A percentile compares a stretch with the other conserved stretches of the same genome.
Conservation (phyloP, 2,113 vertebrate species). For the Scytalopus superciliaris region DNA sequence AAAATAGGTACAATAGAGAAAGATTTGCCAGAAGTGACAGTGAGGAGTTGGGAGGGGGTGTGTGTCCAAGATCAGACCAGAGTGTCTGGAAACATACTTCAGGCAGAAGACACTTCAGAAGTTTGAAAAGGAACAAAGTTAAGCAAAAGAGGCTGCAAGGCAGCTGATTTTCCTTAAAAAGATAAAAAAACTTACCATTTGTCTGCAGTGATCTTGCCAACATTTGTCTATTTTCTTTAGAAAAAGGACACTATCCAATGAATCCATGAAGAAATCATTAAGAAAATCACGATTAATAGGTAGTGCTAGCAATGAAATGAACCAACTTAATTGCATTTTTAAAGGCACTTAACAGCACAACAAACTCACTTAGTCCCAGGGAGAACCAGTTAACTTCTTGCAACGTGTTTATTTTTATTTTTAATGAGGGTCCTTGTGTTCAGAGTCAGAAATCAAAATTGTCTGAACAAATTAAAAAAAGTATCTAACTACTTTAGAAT, state of each 20-base stretch:
- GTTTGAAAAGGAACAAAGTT: background rate
- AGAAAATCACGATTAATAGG: slow-evolving; percentile 66
- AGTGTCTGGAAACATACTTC: background rate
- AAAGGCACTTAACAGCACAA: background rate
- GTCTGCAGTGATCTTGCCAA: slow-evolving; percentile 99
- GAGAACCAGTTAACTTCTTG: background rate
- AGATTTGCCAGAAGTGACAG: background rate
- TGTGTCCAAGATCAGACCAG: background rate
- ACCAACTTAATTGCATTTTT: background rate
- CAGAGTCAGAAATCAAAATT: background rate
- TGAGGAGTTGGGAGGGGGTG: background rate
- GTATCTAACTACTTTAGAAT: background rate
- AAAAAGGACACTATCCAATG: slow-evolving; percentile 97
- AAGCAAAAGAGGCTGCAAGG: background rate
- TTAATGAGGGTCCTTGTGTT: background rate
- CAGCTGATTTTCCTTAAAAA: background rate
- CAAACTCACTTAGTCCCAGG: background rate
- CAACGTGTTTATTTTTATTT: background rate
- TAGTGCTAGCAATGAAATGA: background rate
- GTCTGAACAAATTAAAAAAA: background rate
- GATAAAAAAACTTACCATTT: slow-evolving; percentile 85
- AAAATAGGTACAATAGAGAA: background rate
- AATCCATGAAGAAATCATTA: slow-evolving; percentile 86
- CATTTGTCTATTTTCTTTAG: slow-evolving; percentile 99
- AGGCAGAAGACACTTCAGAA: background rate